Percentiles rank a stretch among this genome's conserved stretches.
phyloP scores from a whole-genome alignment of 2,797 vertebrate species.

The Sebastes trivittatus region DNA sequence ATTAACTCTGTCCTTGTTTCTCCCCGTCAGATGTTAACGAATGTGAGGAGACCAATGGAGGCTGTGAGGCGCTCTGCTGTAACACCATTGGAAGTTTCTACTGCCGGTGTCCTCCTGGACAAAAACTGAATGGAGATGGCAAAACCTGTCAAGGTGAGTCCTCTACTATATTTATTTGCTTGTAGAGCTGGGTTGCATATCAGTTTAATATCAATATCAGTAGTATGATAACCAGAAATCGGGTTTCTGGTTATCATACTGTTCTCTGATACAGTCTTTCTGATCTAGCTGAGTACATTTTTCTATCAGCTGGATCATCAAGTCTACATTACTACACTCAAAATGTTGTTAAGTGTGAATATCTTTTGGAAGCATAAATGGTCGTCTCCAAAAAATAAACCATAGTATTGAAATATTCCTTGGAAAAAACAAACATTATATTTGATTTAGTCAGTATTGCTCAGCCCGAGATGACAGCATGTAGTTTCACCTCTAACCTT shows the following conservation, averaged over 20 bases:
- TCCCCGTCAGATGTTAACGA: constrained; percentile 83
- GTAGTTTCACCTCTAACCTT: neutral
- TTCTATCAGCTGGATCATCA: neutral
- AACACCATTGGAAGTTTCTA: constrained; percentile 91
- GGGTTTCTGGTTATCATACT: neutral
- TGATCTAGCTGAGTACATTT: neutral
- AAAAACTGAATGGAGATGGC: constrained; percentile 78
- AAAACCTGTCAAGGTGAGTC: constrained; percentile 85
- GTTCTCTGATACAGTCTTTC: neutral
- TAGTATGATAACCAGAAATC: neutral
- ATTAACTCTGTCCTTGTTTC: constrained; percentile 13
- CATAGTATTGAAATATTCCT: neutral
- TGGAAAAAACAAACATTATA: too few species aligned
- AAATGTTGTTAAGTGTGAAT: neutral
- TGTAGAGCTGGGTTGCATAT: neutral
- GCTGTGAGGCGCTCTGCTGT: constrained; percentile 84
- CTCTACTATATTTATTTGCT: neutral
- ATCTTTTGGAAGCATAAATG: neutral
- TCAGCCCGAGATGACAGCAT: neutral
- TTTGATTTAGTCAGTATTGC: neutral
- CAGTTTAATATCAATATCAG: neutral
- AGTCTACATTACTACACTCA: neutral
- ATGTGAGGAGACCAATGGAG: constrained; percentile 82
- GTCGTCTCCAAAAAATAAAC: neutral
- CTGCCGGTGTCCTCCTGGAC: constrained; percentile 84